phyloP scores from a whole-genome alignment of 2,113 vertebrate species.

The Cebus imitator region DNA sequence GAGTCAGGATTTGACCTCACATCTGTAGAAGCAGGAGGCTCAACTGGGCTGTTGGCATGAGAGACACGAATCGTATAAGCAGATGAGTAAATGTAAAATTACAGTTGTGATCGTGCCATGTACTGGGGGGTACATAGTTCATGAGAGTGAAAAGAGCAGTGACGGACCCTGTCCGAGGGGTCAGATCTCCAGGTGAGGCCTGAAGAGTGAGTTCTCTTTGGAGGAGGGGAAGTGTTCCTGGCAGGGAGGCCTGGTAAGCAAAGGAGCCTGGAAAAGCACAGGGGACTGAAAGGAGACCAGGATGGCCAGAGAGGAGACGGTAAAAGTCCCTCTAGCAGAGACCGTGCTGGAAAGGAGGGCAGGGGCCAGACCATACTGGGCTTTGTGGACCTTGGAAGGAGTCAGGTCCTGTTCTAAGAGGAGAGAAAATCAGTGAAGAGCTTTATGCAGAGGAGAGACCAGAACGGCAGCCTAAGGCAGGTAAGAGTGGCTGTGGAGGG shows the following conservation, averaged over 20 bases:
- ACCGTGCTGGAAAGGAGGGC: neutral
- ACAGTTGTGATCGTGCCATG: neutral
- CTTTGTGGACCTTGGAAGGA: neutral
- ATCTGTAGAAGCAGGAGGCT: neutral
- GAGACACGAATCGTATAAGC: neutral
- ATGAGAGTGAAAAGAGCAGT: neutral
- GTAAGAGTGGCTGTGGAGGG: neutral
- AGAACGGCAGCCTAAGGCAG: neutral
- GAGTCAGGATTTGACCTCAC: neutral
- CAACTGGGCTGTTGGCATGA: neutral
- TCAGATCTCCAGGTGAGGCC: neutral
- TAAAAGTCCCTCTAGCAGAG: neutral
- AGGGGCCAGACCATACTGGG: neutral
- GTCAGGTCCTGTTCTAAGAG: no score
- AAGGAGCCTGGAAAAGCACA: neutral
- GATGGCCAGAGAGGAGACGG: no score
- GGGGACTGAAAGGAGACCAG: no score
- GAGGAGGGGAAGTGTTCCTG: neutral
- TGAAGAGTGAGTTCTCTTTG: no score
- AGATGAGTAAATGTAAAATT: neutral
- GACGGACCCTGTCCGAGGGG: neutral
- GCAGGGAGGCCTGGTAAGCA: neutral
- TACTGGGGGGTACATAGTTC: neutral
- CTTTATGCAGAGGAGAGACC: neutral
- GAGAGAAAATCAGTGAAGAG: neutral